A percentile compares a stretch with the other conserved stretches of the same genome.
Evolutionary conservation across 2,113 vertebrate species (phyloP).

Genomic region (Microcebus tavaratra): DNA sequence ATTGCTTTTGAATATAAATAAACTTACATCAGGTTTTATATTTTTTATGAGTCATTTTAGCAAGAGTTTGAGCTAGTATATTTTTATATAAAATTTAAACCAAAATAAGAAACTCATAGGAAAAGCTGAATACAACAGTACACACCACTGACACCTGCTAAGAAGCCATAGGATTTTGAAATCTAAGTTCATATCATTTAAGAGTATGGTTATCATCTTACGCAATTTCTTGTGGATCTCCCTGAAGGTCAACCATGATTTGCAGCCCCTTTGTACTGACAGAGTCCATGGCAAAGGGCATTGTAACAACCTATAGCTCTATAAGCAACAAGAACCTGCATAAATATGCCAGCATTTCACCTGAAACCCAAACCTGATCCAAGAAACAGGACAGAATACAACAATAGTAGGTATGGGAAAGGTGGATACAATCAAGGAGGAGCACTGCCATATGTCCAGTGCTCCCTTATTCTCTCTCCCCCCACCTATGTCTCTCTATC

Average conservation of each 20-base stretch:
- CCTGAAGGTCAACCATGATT: background rate
- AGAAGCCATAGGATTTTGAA: background rate
- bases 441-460: background rate
- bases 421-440: background rate
- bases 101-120: background rate
- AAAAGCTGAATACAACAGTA: background rate
- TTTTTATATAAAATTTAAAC: background rate
- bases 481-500: too few species aligned
- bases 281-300: background rate
- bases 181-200: background rate
- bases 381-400: background rate
- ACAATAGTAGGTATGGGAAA: background rate
- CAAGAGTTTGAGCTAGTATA: background rate
- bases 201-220: background rate
- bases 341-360: background rate
- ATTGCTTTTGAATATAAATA: background rate
- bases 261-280: background rate
- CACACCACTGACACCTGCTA: background rate
- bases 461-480: background rate
- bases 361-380: background rate
- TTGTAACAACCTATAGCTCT: background rate
- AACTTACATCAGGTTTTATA: background rate
- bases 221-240: background rate
- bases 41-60: background rate
- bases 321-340: background rate